A percentile compares a stretch with the other conserved stretches of the same genome.
Evolutionary conservation across 2,888 invertebrate species (phyloP).

Genomic region (Caenorhabditis imperialis): DNA sequence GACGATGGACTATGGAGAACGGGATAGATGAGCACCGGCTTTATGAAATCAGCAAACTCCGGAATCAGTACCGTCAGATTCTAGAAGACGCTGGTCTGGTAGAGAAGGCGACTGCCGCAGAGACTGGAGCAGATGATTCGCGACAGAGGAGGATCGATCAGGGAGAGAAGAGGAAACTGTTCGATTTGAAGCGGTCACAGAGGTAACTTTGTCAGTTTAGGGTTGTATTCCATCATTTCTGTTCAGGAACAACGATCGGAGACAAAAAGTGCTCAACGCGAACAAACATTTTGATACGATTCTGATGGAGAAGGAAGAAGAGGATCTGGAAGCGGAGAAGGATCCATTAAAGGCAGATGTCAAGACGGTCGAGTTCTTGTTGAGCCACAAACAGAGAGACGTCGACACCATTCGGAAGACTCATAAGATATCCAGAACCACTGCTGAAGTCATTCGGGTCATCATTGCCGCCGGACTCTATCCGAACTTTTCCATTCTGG

Average conservation of each 20-base stretch:
- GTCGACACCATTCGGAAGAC: conserved; percentile 59
- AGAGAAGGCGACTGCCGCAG: conserved; percentile 60
- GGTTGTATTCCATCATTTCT: no score
- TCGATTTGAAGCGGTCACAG: conserved; percentile 84
- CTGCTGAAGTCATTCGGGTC: conserved; percentile 64
- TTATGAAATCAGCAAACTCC: conserved; percentile 94
- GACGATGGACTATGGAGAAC: conserved; percentile 89
- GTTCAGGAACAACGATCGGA: conserved; percentile 64
- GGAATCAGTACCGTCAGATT: conserved; percentile 83
- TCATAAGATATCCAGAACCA: conserved; percentile 58
- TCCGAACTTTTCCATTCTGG: conserved; percentile 94
- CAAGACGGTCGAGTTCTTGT: conserved; percentile 66
- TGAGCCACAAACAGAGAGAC: conserved; percentile 64
- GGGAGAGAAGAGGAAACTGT: conserved; percentile 90
- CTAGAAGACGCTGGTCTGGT: conserved; percentile 75
- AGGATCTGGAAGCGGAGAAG: conserved; percentile 58
- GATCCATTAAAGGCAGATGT: conserved; percentile 66
- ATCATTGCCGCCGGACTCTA: conserved; percentile 93
- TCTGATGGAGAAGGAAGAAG: conserved; percentile 66
- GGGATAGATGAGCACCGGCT: conserved; percentile 96
- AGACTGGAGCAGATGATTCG: conserved; percentile 67
- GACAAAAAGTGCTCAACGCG: conserved; percentile 83
- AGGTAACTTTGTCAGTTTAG: no score
- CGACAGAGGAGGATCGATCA: conserved; percentile 82
- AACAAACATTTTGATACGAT: conserved; percentile 74